phyloP scores from a whole-genome alignment of 2,113 vertebrate genomes.

The Pollimyrus isidori region DNA sequence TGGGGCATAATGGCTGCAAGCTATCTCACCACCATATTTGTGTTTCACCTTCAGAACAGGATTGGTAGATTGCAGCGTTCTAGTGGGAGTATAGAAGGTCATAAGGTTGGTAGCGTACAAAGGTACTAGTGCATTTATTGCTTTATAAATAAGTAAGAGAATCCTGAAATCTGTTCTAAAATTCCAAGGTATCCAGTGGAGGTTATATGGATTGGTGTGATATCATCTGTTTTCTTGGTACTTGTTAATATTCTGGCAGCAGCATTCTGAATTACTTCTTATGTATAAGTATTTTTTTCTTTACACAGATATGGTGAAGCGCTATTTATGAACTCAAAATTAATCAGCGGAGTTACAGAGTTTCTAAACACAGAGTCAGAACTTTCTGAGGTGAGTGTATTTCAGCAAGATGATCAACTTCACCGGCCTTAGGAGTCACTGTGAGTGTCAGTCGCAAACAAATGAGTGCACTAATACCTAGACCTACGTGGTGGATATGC shows the following conservation, averaged over 20 bases:
- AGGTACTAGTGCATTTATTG: neutral
- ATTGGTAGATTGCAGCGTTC: too few relatives aligned
- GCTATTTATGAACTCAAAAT: conserved; percentile 94
- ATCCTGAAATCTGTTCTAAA: neutral
- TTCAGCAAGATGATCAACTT: neutral
- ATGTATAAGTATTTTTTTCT: neutral
- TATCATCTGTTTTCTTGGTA: neutral
- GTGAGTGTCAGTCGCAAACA: neutral
- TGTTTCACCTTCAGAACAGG: too few relatives aligned
- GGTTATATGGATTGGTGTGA: neutral
- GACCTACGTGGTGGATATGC: neutral
- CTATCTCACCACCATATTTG: too few relatives aligned
- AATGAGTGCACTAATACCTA: neutral
- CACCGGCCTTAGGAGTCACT: neutral
- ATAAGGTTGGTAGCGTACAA: too few relatives aligned
- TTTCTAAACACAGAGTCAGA: conserved; percentile 90
- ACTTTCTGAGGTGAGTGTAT: conserved; percentile 77
- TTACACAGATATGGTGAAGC: conserved; percentile 83
- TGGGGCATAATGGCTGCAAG: too few relatives aligned
- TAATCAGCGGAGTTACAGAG: conserved; percentile 93
- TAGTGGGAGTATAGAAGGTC: too few relatives aligned
- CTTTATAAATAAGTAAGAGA: neutral
- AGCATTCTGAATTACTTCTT: neutral
- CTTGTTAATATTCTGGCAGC: neutral
- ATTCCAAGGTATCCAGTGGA: neutral